phyloP scores from a whole-genome alignment of 1,140 invertebrate species.

The Pseudomyrmex sp. region DNA sequence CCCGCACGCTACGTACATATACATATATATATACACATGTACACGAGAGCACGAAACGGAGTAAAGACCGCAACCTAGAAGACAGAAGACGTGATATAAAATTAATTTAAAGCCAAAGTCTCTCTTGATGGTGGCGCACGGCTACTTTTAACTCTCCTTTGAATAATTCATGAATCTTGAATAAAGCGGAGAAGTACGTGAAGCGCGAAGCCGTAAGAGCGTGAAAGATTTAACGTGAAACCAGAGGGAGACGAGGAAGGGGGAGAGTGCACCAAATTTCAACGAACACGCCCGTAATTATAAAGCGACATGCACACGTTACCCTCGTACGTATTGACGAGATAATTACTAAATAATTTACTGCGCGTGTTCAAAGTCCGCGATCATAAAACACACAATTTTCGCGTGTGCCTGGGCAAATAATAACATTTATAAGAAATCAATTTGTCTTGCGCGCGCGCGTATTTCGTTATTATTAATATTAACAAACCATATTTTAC shows the following conservation, averaged over 20 bases:
- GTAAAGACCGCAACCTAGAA: conserved; percentile 4
- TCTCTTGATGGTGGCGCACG: conserved; percentile 32
- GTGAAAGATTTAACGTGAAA: conserved; percentile 46
- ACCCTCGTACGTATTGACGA: not conserved
- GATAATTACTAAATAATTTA: too few species aligned
- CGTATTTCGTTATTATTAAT: too few species aligned
- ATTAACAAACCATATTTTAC: too few species aligned
- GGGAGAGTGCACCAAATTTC: conserved; percentile 15
- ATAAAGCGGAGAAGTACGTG: conserved; percentile 43
- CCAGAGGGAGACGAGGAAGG: too few species aligned
- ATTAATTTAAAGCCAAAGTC: conserved; percentile 50
- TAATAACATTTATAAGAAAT: not conserved
- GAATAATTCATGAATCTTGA: conserved; percentile 56
- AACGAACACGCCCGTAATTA: not conserved
- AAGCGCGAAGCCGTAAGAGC: conserved; percentile 29
- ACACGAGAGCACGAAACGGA: conserved; percentile 4
- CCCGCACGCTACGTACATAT: too few species aligned
- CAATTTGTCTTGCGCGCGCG: too few species aligned
- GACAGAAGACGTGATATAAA: conserved; percentile 50
- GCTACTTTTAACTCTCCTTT: conserved; percentile 38
- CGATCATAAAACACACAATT: not conserved
- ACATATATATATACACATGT: too few species aligned
- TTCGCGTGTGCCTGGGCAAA: not conserved
- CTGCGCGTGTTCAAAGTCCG: not conserved
- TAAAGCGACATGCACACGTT: not conserved